These are phyloP conservation scores for Amblyjoppa proteus DNA, from an alignment of 2,888 invertebrate genomes.

Conservation along the genomic window DNA sequence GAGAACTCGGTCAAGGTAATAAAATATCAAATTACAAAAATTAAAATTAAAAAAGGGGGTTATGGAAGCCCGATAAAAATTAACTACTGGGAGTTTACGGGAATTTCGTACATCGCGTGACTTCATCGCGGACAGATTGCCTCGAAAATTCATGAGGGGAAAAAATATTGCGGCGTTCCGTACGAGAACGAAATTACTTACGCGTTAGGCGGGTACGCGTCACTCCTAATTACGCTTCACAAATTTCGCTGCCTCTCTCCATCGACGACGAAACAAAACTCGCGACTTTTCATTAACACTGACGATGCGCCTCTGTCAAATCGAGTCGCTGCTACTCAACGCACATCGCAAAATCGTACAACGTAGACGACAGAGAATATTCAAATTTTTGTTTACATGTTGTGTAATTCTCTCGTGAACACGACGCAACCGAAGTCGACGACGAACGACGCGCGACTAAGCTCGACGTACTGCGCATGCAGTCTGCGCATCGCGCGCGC, in stretches of 20 bases:
- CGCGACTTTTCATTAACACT: neutral
- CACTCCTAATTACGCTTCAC: constrained; percentile 48
- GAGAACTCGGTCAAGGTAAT: neutral
- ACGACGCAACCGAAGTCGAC: constrained; percentile 47
- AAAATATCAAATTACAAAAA: neutral
- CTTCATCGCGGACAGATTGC: neutral
- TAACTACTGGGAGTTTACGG: neutral
- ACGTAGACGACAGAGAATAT: constrained; percentile 50
- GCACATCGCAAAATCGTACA: neutral
- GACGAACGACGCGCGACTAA: constrained; percentile 16
- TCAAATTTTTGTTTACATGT: constrained; percentile 70
- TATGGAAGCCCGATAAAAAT: neutral
- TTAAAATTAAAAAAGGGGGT: neutral
- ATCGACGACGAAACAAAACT: constrained; percentile 7
- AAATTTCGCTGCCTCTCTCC: constrained; percentile 14
- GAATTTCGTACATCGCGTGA: neutral
- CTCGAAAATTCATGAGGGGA: neutral
- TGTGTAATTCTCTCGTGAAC: constrained; percentile 59
- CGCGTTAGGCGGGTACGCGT: constrained; percentile 29
- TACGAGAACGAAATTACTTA: neutral
- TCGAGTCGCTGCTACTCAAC: constrained; percentile 6
- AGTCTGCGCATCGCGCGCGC: constrained; percentile 10
- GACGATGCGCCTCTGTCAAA: neutral
- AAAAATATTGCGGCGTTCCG: neutral
- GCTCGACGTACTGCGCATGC: neutral